phyloP scores from a whole-genome alignment of 1,140 invertebrate species.

The Chymomyza costata region DNA sequence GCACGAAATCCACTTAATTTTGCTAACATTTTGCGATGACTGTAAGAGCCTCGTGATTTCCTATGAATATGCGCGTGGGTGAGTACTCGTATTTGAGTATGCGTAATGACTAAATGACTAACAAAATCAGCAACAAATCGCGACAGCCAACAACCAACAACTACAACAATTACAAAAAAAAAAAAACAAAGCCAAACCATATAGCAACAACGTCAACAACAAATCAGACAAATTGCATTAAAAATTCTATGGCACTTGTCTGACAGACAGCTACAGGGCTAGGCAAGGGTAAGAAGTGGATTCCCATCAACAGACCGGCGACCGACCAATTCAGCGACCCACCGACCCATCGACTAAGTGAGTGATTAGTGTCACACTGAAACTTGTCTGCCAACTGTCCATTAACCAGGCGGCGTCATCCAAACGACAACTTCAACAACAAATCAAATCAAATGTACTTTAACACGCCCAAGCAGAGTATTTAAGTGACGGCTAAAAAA shows the following conservation, averaged over 20 bases:
- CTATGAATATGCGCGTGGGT: slow-evolving; percentile 1
- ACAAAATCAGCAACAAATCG: slow-evolving; percentile 74
- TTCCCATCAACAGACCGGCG: slow-evolving; percentile 1
- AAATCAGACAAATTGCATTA: slow-evolving; percentile 74
- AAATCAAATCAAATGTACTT: slow-evolving; percentile 73
- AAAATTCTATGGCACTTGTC: slow-evolving; percentile 66
- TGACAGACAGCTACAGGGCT: slow-evolving; percentile 51
- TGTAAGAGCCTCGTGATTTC: no score
- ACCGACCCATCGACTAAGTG: slow-evolving; percentile 50
- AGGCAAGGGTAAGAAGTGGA: not conserved
- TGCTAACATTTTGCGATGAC: slow-evolving; percentile 67
- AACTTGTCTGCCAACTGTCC: slow-evolving; percentile 48
- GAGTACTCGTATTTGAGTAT: slow-evolving; percentile 1
- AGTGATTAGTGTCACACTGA: slow-evolving; percentile 67
- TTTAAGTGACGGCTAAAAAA: slow-evolving; percentile 52
- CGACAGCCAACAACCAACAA: slow-evolving; percentile 57
- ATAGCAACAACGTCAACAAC: slow-evolving; percentile 55
- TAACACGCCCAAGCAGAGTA: slow-evolving; percentile 65
- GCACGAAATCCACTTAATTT: slow-evolving; percentile 68
- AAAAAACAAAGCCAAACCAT: slow-evolving; percentile 12
- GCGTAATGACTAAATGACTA: slow-evolving; percentile 58
- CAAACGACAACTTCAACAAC: slow-evolving; percentile 49
- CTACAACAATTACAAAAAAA: slow-evolving; percentile 6
- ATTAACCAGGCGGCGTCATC: slow-evolving; percentile 40
- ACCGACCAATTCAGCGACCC: not conserved